phyloP scores from a whole-genome alignment of 2,797 vertebrate species.

The Lophius americanus region DNA sequence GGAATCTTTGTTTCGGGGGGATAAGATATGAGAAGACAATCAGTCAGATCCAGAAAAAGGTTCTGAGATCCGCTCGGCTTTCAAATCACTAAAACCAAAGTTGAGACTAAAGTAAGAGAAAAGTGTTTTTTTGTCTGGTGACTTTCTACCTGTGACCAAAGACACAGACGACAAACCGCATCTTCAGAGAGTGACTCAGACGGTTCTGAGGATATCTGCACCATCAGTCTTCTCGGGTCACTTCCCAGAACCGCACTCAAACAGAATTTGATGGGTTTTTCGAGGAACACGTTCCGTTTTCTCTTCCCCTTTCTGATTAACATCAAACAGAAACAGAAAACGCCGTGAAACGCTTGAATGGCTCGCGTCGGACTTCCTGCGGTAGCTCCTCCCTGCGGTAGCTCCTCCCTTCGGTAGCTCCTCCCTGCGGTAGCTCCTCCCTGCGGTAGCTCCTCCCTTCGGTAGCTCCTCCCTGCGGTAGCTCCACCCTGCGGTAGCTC shows the following conservation, averaged over 20 bases:
- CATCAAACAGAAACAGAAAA: constrained; percentile 23
- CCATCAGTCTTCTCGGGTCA: not conserved
- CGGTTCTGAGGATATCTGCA: not conserved
- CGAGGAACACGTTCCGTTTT: constrained; percentile 42
- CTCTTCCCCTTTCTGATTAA: constrained; percentile 56
- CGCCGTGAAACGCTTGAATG: not conserved
- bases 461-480: constrained; percentile 71
- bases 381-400: constrained; percentile 75
- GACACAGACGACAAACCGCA: no score
- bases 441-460: constrained; percentile 56
- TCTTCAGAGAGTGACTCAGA: no score
- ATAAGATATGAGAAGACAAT: no score
- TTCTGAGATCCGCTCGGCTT: no score
- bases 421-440: constrained; percentile 73
- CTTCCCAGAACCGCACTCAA: constrained; percentile 51
- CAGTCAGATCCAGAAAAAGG: no score
- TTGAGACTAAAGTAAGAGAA: no score
- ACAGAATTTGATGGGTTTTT: constrained; percentile 29
- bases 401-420: constrained; percentile 71
- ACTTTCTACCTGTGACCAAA: no score
- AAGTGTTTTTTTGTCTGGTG: no score
- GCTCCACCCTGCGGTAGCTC: constrained; percentile 72
- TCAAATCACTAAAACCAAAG: no score
- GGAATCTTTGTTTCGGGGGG: no score
- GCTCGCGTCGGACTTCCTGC: constrained; percentile 19